Percentiles rank a stretch among this genome's conserved stretches.
Evolutionary conservation across 2,888 invertebrate genomes (phyloP).

Genomic region (Pyrrhia umbra): DNA sequence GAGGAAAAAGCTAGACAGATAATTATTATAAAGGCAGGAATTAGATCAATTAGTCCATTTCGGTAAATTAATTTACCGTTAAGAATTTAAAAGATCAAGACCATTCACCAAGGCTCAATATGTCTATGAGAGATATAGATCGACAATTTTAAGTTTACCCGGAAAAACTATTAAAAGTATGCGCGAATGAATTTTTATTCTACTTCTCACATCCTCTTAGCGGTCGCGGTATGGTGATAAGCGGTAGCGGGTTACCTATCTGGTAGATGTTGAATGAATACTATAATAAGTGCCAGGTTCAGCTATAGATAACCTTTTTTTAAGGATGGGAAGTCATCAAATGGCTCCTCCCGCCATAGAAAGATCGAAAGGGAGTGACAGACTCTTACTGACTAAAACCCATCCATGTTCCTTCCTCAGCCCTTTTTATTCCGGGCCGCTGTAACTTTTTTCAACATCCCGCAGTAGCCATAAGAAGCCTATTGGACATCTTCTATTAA

Average conservation of each 20-base stretch:
- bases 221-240: slow-evolving; percentile 55
- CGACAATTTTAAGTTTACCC: slow-evolving; percentile 70
- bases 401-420: no score
- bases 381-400: no score
- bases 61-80: background rate
- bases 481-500: no score
- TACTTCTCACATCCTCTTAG: slow-evolving; percentile 71
- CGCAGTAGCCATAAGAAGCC: no score
- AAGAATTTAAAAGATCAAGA: background rate
- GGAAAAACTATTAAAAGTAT: slow-evolving; percentile 85
- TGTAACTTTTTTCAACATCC: no score
- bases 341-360: no score
- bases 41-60: background rate
- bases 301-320: no score
- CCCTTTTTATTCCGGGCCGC: no score
- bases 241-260: slow-evolving; percentile 67
- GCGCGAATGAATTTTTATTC: slow-evolving; percentile 75
- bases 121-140: slow-evolving; percentile 52
- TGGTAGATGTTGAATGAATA: background rate
- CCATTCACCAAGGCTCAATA: slow-evolving; percentile 6
- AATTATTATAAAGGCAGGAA: background rate
- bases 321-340: no score
- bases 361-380: no score
- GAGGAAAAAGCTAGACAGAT: background rate
- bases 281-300: no score